Percentiles rank a stretch among this genome's conserved stretches.
These are phyloP conservation scores for Silvanus unidentatus DNA, from an alignment of 2,888 invertebrate species.

Conservation along the genomic window DNA sequence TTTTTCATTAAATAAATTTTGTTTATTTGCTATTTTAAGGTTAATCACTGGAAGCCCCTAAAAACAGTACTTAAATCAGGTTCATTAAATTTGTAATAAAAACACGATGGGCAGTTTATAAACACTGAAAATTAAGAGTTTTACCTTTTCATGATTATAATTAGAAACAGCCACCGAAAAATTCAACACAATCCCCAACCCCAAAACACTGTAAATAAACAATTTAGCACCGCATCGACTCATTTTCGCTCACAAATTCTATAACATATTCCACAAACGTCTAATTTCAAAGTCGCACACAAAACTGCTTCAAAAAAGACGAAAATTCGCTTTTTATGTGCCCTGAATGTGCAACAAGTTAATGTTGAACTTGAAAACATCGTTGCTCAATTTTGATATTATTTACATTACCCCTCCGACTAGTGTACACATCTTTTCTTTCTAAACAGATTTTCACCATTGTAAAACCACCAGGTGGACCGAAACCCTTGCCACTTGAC, in stretches of 20 bases:
- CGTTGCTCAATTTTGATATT: too few relatives aligned
- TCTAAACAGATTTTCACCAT: conserved; percentile 1
- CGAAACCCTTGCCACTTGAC: conserved; percentile 2
- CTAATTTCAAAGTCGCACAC: background rate
- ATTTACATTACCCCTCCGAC: too few relatives aligned
- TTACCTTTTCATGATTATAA: conserved; percentile 9
- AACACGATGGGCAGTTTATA: too few relatives aligned
- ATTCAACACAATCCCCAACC: conserved; percentile 50
- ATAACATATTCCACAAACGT: too few relatives aligned
- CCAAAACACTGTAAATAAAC: conserved; percentile 46
- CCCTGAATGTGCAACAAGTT: conserved; percentile 32
- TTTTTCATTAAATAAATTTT: too few relatives aligned
- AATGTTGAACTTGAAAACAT: conserved; percentile 12
- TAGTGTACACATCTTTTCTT: background rate
- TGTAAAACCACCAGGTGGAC: conserved; percentile 1
- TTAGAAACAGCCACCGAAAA: conserved; percentile 10
- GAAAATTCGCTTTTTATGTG: conserved; percentile 26
- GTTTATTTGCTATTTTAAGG: too few relatives aligned
- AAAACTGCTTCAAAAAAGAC: conserved; percentile 5
- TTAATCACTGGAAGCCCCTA: too few relatives aligned
- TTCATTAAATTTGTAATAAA: too few relatives aligned
- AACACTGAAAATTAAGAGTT: background rate
- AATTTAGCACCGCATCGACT: conserved; percentile 41
- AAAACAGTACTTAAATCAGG: too few relatives aligned
- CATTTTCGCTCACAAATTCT: conserved; percentile 9